Conservation (phyloP, 2,113 vertebrate species). For the Clarias batrachus region DNA sequence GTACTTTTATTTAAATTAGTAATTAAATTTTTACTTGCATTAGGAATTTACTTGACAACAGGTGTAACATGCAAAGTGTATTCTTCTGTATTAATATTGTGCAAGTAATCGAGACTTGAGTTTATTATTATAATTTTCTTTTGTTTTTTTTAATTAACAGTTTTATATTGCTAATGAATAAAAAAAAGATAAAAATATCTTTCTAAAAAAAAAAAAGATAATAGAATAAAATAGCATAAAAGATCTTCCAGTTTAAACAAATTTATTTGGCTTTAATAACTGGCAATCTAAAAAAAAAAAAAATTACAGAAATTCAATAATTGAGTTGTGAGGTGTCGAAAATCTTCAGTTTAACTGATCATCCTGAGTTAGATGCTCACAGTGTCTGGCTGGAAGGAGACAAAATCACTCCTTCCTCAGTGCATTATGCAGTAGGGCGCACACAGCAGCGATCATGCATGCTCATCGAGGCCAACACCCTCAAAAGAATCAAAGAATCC, state of each 20-base stretch:
- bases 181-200: too few relatives aligned
- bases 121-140: background rate
- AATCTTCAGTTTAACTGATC: background rate
- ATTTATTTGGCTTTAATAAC: background rate
- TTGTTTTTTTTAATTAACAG: background rate
- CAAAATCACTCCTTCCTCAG: slow-evolving; percentile 9
- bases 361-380: slow-evolving; percentile 2
- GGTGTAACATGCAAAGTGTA: background rate
- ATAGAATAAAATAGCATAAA: too few relatives aligned
- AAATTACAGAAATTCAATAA: background rate
- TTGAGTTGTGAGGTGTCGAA: background rate
- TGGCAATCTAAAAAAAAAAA: background rate
- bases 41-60: background rate
- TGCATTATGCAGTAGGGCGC: slow-evolving; percentile 9
- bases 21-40: background rate
- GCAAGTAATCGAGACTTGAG: background rate
- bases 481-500: slow-evolving; percentile 3
- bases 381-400: background rate
- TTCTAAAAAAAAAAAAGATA: too few relatives aligned
- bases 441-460: slow-evolving; percentile 6
- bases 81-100: background rate
- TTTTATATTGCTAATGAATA: background rate
- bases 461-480: slow-evolving; percentile 1
- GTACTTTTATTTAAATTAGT: background rate
- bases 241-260: background rate